These are phyloP conservation scores for Anthonomus grandis DNA, from an alignment of 1,140 invertebrate genomes.

Conservation along the genomic window DNA sequence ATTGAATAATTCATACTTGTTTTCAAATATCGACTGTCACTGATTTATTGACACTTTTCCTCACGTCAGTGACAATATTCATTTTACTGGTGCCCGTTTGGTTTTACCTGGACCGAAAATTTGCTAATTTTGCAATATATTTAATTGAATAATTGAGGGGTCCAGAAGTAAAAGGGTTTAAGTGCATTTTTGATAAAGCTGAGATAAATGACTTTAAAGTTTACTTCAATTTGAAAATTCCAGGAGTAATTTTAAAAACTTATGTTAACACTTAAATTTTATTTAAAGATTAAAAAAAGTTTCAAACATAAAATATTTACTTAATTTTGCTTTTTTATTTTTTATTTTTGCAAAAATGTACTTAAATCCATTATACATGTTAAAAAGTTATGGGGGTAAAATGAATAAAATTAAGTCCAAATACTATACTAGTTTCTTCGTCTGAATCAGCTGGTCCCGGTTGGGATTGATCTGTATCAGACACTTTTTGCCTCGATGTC, in stretches of 20 bases:
- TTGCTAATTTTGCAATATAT: too few relatives aligned
- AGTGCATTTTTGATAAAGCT: not conserved
- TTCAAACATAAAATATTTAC: not conserved
- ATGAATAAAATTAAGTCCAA: conserved; percentile 4
- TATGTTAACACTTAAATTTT: not conserved
- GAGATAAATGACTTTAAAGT: not conserved
- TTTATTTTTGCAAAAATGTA: not conserved
- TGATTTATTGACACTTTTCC: too few relatives aligned
- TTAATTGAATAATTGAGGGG: too few relatives aligned
- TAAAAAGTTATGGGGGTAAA: not conserved
- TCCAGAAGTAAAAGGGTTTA: too few relatives aligned
- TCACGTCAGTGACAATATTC: too few relatives aligned
- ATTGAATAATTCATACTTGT: too few relatives aligned
- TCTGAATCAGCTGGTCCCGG: conserved; percentile 5
- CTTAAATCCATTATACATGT: not conserved
- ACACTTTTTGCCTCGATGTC: not conserved
- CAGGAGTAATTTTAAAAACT: not conserved
- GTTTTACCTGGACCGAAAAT: too few relatives aligned
- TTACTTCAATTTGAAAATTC: not conserved
- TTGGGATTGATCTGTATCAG: conserved; percentile 2
- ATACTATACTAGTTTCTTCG: conserved; percentile 2
- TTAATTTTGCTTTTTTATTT: conserved; percentile 2
- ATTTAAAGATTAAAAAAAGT: too few relatives aligned
- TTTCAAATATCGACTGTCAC: too few relatives aligned
- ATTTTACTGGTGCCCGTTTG: too few relatives aligned